These are phyloP conservation scores for Muricea muricata DNA, from an alignment of 92 coral and sea anemone species.

Conservation along the genomic window DNA sequence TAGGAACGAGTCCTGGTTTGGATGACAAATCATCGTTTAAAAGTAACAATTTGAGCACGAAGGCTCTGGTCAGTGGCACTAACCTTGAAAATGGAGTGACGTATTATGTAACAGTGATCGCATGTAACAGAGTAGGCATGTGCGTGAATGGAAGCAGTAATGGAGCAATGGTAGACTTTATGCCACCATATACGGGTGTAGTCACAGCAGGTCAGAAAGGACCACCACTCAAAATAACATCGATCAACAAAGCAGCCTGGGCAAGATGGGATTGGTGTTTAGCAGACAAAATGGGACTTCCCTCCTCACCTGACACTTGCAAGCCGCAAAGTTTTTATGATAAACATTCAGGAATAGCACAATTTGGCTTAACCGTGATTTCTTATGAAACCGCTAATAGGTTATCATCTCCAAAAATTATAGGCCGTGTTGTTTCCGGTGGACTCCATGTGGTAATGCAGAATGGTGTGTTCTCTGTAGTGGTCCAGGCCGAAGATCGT, in stretches of 20 bases:
- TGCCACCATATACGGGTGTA: slow-evolving; percentile 86
- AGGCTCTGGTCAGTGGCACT: slow-evolving; percentile 61
- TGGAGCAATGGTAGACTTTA: slow-evolving; percentile 86
- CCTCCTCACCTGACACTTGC: slow-evolving; percentile 59
- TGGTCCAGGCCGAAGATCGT: slow-evolving; percentile 83
- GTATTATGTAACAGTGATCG: slow-evolving; percentile 84
- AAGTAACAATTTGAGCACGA: slow-evolving; percentile 73
- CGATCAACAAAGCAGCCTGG: slow-evolving; percentile 90
- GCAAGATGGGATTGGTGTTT: slow-evolving; percentile 98
- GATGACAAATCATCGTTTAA: slow-evolving; percentile 62
- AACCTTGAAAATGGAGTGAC: slow-evolving; percentile 78
- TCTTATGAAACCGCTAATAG: slow-evolving; percentile 63
- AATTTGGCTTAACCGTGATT: slow-evolving; percentile 83
- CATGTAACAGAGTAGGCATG: slow-evolving; percentile 92
- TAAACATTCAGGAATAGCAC: slow-evolving; percentile 76
- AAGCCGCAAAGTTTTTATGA: slow-evolving; percentile 71
- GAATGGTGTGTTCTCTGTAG: slow-evolving; percentile 88
- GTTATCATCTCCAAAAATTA: slow-evolving; percentile 59
- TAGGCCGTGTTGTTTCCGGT: slow-evolving; percentile 75
- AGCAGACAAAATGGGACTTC: slow-evolving; percentile 68
- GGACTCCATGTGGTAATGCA: slow-evolving; percentile 77
- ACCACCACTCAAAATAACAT: slow-evolving; percentile 76
- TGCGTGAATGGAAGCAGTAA: slow-evolving; percentile 93
- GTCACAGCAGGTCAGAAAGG: slow-evolving; percentile 84
- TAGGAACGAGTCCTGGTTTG: slow-evolving; percentile 78